phyloP scores from a whole-genome alignment of 2,888 invertebrate genomes.

The Aproaerema taeniolella region DNA sequence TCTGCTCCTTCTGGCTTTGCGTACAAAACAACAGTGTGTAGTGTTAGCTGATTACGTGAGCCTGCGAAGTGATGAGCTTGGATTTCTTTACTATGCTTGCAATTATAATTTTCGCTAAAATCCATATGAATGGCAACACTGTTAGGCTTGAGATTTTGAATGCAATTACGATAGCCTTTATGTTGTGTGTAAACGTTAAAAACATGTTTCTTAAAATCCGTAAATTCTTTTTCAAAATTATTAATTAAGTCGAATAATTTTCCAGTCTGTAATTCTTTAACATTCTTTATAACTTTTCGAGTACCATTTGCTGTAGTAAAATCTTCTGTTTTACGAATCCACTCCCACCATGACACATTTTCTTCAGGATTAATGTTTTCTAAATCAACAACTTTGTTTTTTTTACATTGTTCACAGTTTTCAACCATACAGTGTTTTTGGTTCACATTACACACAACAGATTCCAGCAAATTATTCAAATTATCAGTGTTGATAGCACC shows the following conservation, averaged over 20 bases:
- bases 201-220: not conserved
- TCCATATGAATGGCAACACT: too few species aligned
- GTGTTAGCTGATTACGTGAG: not conserved
- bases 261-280: not conserved
- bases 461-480: too few species aligned
- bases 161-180: not conserved
- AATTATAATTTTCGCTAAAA: not conserved
- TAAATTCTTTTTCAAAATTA: not conserved
- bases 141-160: not conserved
- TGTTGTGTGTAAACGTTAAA: not conserved
- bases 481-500: too few species aligned
- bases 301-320: too few species aligned
- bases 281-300: too few species aligned
- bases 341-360: too few species aligned
- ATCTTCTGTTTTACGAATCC: too few species aligned
- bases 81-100: not conserved
- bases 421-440: too few species aligned
- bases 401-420: too few species aligned
- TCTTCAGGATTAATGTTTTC: conserved; percentile 13
- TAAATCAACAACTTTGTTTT: conserved; percentile 11
- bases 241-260: not conserved
- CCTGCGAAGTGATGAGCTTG: too few species aligned
- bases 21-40: not conserved
- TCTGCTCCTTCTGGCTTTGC: not conserved
- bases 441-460: too few species aligned